Percentiles rank a stretch among this genome's conserved stretches.
Conservation (phyloP, 2,888 invertebrate species). For the Archips crataeganus region DNA sequence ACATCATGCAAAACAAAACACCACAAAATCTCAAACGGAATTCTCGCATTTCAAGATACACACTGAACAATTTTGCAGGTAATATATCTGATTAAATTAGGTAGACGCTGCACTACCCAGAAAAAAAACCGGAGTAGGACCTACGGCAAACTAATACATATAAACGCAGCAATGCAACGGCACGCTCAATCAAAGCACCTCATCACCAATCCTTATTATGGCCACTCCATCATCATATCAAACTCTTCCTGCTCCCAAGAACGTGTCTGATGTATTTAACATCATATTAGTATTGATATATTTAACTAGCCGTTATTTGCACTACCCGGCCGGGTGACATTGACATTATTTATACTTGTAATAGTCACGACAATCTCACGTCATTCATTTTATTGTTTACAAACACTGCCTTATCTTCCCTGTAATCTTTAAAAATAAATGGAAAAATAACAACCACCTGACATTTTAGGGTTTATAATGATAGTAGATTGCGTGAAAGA, state of each 20-base stretch:
- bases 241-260: not conserved
- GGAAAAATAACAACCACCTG: constrained; percentile 24
- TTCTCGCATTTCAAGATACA: too few species aligned
- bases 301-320: constrained; percentile 26
- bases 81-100: too few species aligned
- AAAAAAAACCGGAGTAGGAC: too few species aligned
- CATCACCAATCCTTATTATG: too few species aligned
- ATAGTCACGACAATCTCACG: constrained; percentile 40
- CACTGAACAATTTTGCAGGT: too few species aligned
- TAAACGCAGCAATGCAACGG: too few species aligned
- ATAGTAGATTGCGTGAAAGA: not conserved
- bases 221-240: not conserved
- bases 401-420: constrained; percentile 45
- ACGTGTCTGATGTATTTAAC: not conserved
- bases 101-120: too few species aligned
- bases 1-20: too few species aligned
- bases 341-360: constrained; percentile 28
- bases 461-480: not conserved
- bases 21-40: too few species aligned
- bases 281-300: constrained; percentile 13
- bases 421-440: constrained; percentile 27
- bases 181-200: too few species aligned
- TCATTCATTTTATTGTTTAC: constrained; percentile 49
- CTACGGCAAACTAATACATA: too few species aligned
- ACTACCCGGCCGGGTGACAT: constrained; percentile 29